Evolutionary conservation across 2,113 vertebrate genomes (phyloP).

Genomic region (Philantomba maxwellii): DNA sequence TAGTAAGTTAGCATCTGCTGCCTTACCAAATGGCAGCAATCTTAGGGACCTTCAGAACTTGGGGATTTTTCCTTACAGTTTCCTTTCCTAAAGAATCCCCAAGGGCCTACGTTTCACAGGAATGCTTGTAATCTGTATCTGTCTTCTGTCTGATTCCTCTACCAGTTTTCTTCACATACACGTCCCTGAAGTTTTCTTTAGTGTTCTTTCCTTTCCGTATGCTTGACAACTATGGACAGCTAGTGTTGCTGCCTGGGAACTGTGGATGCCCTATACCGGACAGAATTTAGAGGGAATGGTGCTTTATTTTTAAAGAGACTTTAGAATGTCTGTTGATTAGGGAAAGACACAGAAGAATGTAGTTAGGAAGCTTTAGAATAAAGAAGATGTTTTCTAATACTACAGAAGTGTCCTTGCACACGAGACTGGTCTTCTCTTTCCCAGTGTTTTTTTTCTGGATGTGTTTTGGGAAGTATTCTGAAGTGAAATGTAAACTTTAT

Average conservation of each 20-base stretch:
- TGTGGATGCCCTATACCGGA: background rate
- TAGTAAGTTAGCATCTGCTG: background rate
- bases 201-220: background rate
- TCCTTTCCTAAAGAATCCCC: background rate
- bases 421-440: background rate
- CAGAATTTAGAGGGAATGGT: background rate
- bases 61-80: background rate
- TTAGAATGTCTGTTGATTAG: background rate
- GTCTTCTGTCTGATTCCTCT: background rate
- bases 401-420: background rate
- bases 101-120: background rate
- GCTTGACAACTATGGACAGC: background rate
- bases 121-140: background rate
- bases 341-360: background rate
- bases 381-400: background rate
- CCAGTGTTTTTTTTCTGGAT: background rate
- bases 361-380: background rate
- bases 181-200: background rate
- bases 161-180: background rate
- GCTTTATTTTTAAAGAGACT: background rate
- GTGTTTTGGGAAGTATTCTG: constrained; percentile 8
- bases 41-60: background rate
- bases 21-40: background rate
- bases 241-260: background rate
- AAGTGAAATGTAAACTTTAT: constrained; percentile 20